Evolutionary conservation across 2,797 vertebrate genomes (phyloP).

Genomic region (Hoplostethus mediterraneus): DNA sequence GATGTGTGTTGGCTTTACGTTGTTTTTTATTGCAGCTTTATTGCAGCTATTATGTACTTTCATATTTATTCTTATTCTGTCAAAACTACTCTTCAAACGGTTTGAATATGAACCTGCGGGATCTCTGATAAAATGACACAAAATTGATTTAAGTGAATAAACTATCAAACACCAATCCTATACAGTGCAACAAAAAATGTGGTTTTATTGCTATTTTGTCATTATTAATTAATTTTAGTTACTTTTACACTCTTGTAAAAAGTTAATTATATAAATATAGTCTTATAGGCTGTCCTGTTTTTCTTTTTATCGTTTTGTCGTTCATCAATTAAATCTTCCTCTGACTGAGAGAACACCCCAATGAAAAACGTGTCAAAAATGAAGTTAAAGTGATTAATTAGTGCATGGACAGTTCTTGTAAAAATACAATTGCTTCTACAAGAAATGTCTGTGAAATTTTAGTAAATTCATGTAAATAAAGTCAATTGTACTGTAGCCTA

Average conservation of each 20-base stretch:
- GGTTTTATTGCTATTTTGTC: not conserved
- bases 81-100: too few species aligned
- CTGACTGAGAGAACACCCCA: not conserved
- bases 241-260: too few species aligned
- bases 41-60: not conserved
- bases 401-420: not conserved
- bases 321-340: not conserved
- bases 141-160: constrained; percentile 1
- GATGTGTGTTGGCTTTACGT: not conserved
- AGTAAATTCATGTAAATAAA: not conserved
- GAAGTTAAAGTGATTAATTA: not conserved
- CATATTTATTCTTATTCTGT: not conserved
- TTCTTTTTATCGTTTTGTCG: not conserved
- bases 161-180: not conserved
- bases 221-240: too few species aligned
- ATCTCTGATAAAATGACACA: constrained; percentile 1
- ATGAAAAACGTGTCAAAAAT: not conserved
- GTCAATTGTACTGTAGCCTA: constrained; percentile 3
- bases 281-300: not conserved
- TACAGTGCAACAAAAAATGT: too few species aligned
- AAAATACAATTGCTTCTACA: not conserved
- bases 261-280: too few species aligned
- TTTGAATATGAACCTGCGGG: not conserved
- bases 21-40: too few species aligned
- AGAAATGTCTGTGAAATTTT: not conserved